A percentile compares a stretch with the other conserved stretches of the same genome.
Conservation (phyloP, 2,888 invertebrate genomes). For the Zelleria hepariella region DNA sequence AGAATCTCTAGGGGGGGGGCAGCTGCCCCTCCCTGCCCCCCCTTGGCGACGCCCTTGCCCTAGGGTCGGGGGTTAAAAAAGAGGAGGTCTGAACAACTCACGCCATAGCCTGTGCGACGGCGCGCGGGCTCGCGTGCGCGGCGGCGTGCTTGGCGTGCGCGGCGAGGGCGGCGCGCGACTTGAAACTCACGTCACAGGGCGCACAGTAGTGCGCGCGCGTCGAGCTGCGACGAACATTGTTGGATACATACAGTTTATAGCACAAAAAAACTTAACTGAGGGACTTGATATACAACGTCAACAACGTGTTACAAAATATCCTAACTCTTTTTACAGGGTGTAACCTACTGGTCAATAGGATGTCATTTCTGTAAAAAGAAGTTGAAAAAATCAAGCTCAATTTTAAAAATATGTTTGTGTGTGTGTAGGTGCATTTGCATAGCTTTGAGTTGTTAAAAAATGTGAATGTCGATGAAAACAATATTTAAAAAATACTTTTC, state of each 20-base stretch:
- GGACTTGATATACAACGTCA: background rate
- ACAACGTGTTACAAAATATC: no score
- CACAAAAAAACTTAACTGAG: background rate
- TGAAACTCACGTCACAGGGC: background rate
- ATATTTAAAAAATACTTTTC: no score
- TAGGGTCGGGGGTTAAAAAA: background rate
- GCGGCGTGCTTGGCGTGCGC: background rate
- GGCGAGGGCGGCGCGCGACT: background rate
- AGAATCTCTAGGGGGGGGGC: no score
- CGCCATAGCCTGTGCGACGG: background rate
- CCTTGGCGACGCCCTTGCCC: no score
- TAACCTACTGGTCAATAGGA: no score
- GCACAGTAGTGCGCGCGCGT: background rate
- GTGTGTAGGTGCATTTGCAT: background rate
- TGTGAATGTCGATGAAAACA: no score
- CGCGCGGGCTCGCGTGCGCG: background rate
- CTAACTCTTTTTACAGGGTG: no score
- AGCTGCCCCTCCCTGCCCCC: no score
- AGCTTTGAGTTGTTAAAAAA: no score
- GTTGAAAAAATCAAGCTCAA: no score
- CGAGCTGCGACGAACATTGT: background rate
- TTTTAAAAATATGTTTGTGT: background rate
- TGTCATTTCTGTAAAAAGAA: no score
- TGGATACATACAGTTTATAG: no score
- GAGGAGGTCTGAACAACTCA: background rate